Evolutionary conservation across 1,140 invertebrate genomes (phyloP).

Genomic region (Caenorhabditis remanei): DNA sequence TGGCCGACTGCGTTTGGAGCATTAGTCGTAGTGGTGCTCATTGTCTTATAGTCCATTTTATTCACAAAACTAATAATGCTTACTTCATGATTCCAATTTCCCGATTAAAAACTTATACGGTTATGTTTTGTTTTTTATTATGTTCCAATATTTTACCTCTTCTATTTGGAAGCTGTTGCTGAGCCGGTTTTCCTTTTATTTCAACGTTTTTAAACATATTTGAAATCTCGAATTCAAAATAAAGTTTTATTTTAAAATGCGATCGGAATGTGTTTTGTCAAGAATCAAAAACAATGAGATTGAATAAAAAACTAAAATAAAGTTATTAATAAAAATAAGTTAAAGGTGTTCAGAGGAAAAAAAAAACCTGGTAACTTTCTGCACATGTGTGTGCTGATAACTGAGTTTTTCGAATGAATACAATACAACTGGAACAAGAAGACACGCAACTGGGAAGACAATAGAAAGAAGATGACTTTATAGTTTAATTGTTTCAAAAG

Average conservation of each 20-base stretch:
- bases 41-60: not conserved
- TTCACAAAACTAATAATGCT: no score
- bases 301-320: slow-evolving; percentile 5
- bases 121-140: not conserved
- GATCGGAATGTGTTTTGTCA: not conserved
- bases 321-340: slow-evolving; percentile 29
- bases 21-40: not conserved
- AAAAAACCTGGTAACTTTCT: slow-evolving; percentile 8
- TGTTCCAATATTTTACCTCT: no score
- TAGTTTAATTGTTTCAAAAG: not conserved
- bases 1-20: not conserved
- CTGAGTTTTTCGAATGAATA: not conserved
- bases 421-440: not conserved
- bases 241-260: not conserved
- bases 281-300: slow-evolving; percentile 50
- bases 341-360: not conserved
- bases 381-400: not conserved
- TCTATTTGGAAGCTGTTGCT: not conserved
- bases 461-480: not conserved
- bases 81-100: not conserved
- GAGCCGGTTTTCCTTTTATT: not conserved
- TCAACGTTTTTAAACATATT: not conserved
- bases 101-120: slow-evolving; percentile 29
- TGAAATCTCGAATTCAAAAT: not conserved
- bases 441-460: not conserved